A percentile compares a stretch with the other conserved stretches of the same genome.
phyloP scores from a whole-genome alignment of 1,140 invertebrate genomes.

The Caenorhabditis remanei region DNA sequence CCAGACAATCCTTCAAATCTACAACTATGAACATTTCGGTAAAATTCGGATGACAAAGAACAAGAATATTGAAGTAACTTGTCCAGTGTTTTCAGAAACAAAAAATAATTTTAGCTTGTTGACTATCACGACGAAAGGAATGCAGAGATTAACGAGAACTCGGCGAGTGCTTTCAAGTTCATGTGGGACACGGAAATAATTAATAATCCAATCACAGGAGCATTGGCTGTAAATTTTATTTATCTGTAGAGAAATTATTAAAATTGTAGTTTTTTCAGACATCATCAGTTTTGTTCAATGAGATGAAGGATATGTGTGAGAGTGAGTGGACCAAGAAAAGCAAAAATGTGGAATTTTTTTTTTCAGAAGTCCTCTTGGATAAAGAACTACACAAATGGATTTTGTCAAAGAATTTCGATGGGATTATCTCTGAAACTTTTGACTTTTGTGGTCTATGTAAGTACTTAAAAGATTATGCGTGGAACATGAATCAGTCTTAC shows the following conservation, averaged over 20 bases:
- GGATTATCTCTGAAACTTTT: slow-evolving; percentile 27
- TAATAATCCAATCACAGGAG: slow-evolving; percentile 5
- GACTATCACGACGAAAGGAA: slow-evolving; percentile 26
- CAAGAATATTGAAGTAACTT: background rate
- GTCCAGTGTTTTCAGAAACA: background rate
- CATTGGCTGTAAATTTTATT: background rate
- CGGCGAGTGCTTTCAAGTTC: slow-evolving; percentile 8
- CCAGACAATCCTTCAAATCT: slow-evolving; percentile 10
- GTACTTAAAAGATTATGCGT: too few species aligned
- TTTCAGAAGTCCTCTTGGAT: slow-evolving; percentile 43
- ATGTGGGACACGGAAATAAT: slow-evolving; percentile 28
- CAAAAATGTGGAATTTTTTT: too few species aligned
- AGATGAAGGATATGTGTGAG: slow-evolving; percentile 31
- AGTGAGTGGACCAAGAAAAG: background rate
- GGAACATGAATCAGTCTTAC: background rate
- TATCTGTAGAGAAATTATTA: background rate
- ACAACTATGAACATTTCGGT: slow-evolving; percentile 45
- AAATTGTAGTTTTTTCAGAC: background rate
- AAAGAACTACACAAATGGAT: slow-evolving; percentile 34
- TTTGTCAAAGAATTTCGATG: slow-evolving; percentile 32
- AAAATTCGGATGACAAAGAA: slow-evolving; percentile 14
- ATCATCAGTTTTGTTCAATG: slow-evolving; percentile 3
- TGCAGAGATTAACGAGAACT: slow-evolving; percentile 10
- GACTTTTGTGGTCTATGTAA: slow-evolving; percentile 33
- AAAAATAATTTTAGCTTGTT: background rate